Base-by-base conservation (phyloP, 2,113 vertebrate genomes). In the Gasterosteus nipponicus region DNA sequence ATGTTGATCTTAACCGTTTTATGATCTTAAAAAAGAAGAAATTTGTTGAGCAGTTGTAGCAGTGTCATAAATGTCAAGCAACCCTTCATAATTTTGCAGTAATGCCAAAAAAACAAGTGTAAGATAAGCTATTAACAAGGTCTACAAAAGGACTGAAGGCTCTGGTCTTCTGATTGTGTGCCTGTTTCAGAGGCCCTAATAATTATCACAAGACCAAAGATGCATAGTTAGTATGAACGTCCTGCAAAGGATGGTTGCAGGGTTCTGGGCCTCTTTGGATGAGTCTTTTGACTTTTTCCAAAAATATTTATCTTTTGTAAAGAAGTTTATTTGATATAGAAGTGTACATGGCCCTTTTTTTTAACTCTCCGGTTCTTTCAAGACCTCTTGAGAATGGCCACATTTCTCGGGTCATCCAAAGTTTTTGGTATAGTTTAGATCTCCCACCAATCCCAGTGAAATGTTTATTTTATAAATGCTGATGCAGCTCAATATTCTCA, bases 141-240 rank as follows among this genome's bases (percentile, higher is more conserved):
- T 31, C 6, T 35, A 69, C 1, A 10, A n/a, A 26, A 77, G 26
- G n/a, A 16, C 19, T 62, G 31, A 67, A 35, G 53, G 19, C 12
- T 47, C 54, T 39, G 62, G 2, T 1, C 1, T n/a, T 1, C 2
- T 58, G 51, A 49, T 19, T 41, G 19, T 47, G 42, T 47, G 29
- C 42, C 41, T 18, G 12, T 46, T 44, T 41, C 5, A 41, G 38
- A 62, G 26, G 62, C 38, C 18, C n/a, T 39, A 56, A 56, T 62
- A 44, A 22, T 18, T 69, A n/a, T 11, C 10, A 63, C 16, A 51
- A 41, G 41, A 78, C 51, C 31, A 66, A 33, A 31, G 31, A 61
- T 2, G 35, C 7, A 16, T 10, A 10, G 26, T 33, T 42, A 5
- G 2, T 56, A n/a, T 47, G 26, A 26, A 56, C 33, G 11, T 39